A percentile compares a stretch with the other conserved stretches of the same genome.
These are phyloP conservation scores for Cephus rjabovi DNA, from an alignment of 2,888 invertebrate species.

Conservation along the genomic window DNA sequence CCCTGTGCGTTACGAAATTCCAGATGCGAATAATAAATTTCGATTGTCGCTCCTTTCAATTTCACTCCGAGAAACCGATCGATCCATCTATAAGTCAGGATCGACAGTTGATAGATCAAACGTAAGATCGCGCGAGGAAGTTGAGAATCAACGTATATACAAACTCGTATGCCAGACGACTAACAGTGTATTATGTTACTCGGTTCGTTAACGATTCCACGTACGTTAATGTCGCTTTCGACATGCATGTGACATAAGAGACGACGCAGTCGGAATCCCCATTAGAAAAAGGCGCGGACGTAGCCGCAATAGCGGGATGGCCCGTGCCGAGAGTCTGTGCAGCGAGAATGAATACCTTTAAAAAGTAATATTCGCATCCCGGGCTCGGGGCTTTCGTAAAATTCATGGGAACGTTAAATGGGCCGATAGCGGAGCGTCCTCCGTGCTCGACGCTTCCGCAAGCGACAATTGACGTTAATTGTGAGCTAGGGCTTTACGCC, in stretches of 20 bases:
- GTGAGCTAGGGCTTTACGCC: slow-evolving; percentile 26
- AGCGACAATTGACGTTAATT: slow-evolving; percentile 45
- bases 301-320: neutral
- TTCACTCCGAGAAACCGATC: neutral
- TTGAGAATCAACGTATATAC: neutral
- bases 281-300: neutral
- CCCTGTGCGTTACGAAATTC: too few species aligned
- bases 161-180: neutral
- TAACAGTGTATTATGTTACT: neutral
- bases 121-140: neutral
- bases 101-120: neutral
- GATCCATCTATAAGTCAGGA: neutral
- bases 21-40: neutral
- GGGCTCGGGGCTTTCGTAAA: neutral
- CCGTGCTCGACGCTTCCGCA: slow-evolving; percentile 26
- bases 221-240: neutral
- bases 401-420: neutral
- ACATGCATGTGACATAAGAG: neutral
- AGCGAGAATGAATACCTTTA: neutral
- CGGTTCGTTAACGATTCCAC: neutral
- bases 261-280: neutral
- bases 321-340: neutral
- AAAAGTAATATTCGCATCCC: neutral
- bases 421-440: slow-evolving; percentile 15
- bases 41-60: neutral